Base-by-base conservation (phyloP, 2,888 invertebrate species). In the Cremastinae sp. region DNA sequence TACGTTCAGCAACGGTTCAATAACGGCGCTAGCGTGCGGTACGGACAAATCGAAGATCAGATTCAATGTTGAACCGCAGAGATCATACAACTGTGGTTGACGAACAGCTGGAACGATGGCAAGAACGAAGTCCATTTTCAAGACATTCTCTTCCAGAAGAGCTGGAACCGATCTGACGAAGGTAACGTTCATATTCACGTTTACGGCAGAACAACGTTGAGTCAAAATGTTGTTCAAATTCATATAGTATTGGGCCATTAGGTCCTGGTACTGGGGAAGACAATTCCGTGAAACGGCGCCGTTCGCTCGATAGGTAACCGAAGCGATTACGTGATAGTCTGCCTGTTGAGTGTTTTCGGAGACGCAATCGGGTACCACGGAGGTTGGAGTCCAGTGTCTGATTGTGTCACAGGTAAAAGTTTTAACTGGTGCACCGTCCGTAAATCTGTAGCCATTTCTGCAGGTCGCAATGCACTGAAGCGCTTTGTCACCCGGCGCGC, bases 281-380 rank as follows among this genome's bases (percentile, higher is more conserved):
- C 97, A 98, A 5, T 94, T 92, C 75, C 93, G 93, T 0, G 96
- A 95, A 1, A 97, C 96, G 8, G 96, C 97, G 20, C 97, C 97
- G 80, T 97, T 96, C 9, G 97, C 96, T 76, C 97, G 92, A 87
- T 97, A 98, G 49, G 94, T 95, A 0, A 97, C 94, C 20, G 95
- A 93, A 0, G 97, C 95, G 0, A 96, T 94, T 0, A 97, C 96
- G 83, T 97, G 97, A 83, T 97, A 97, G 78, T 96, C 95, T n/a
- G 97, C 97, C 91, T 97, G 96, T 88, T 97, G 96, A 12, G 97
- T 97, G 89, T 97, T 96, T 92, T 97, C 97, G 2, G 97, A 97
- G 18, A 98, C 97, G 90, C 98, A 98, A 85, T 98, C 97, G 0
- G 98, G 98, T 18, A 98, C 97, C 55, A 97, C 95, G 7, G 96